Evolutionary conservation across 2,888 invertebrate genomes (phyloP), one percentile per base, ranked within the genome.

Genomic region (Odontothrips loti): DNA sequence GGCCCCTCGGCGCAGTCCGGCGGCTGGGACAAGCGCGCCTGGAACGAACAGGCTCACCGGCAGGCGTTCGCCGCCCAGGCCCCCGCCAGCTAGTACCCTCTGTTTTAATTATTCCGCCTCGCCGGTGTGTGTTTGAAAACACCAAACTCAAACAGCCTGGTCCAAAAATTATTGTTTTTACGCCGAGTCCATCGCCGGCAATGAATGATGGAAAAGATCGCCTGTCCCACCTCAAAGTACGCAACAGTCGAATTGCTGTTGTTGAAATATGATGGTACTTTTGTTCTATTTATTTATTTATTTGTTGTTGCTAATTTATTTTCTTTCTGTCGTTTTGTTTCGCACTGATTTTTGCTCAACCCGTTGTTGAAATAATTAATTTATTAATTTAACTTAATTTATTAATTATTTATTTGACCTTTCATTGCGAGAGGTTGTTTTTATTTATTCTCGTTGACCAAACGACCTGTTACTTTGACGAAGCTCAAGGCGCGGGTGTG

Each of bases 21-120:
- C 68, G 68, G 68, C 68, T 75, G 68, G 68, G 68, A 75, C 68
- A 75, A 75, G 68, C 68, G 68, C 68, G 68, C 68, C 68, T 75
- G 68, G 68, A 75, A 8, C 68, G 68, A 75, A 10, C 68, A 75
- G 23, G 68, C 68, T 8, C 68, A 75, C 23, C 27, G 68, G 27
- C 68, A 75, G 68, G 68, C 68, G 68, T 75, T 27, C 68, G 68
- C 68, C 68, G 68, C 68, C 11, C 68, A 75, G 68, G 68, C 68
- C 23, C 68, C 68, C 68, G 68, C 68, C 68, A 75, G 68, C 68
- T 75, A 75, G 1, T 8, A 9, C 68, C 27, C 23, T 27, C 27
- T n/a, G 58, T 6, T 11, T 6, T 10, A 75, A 23, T 68, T n/a
- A 23, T 68, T 68, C n/a, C n/a, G n/a, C n/a, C n/a, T n/a, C n/a